phyloP scores from a whole-genome alignment of 2,888 invertebrate species.

The Synanthedon andrenaeformis region DNA sequence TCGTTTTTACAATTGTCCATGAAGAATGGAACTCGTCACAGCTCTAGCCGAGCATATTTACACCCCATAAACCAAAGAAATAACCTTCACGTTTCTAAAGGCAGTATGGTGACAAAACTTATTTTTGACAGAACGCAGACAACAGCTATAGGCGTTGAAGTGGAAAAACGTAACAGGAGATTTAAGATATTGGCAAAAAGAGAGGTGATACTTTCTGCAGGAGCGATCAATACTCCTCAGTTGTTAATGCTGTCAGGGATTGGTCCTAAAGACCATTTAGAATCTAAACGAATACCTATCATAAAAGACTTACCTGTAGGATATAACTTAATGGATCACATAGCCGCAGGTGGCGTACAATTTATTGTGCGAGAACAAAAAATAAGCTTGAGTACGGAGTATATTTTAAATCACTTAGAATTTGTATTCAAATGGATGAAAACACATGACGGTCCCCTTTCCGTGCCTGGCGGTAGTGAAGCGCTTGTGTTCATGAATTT shows the following conservation, averaged over 20 bases:
- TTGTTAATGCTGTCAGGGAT: conserved; percentile 84
- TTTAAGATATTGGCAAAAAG: conserved; percentile 72
- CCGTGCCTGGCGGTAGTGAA: conserved; percentile 76
- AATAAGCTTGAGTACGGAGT: conserved; percentile 35
- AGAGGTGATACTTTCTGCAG: conserved; percentile 82
- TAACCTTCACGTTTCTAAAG: conserved; percentile 74
- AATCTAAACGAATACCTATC: conserved; percentile 64
- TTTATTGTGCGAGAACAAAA: conserved; percentile 62
- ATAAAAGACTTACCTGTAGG: conserved; percentile 74
- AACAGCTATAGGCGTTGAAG: conserved; percentile 71
- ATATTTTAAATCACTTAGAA: conserved; percentile 46
- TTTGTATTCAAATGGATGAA: conserved; percentile 66
- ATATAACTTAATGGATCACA: conserved; percentile 77
- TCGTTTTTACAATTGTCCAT: conserved; percentile 73
- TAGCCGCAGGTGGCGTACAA: conserved; percentile 73
- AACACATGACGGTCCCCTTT: conserved; percentile 67
- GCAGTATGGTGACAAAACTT: conserved; percentile 71
- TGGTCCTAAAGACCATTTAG: conserved; percentile 73
- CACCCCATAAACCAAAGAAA: conserved; percentile 68
- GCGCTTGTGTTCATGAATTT: conserved; percentile 74
- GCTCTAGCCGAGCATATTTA: conserved; percentile 76
- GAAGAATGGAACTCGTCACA: conserved; percentile 75
- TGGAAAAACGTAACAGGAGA: conserved; percentile 60
- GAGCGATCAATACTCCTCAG: conserved; percentile 83
- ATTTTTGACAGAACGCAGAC: conserved; percentile 68